Percentiles rank a stretch among this genome's conserved stretches.
These are phyloP conservation scores for Syritta pipiens DNA, from an alignment of 2,888 invertebrate species.

Conservation along the genomic window DNA sequence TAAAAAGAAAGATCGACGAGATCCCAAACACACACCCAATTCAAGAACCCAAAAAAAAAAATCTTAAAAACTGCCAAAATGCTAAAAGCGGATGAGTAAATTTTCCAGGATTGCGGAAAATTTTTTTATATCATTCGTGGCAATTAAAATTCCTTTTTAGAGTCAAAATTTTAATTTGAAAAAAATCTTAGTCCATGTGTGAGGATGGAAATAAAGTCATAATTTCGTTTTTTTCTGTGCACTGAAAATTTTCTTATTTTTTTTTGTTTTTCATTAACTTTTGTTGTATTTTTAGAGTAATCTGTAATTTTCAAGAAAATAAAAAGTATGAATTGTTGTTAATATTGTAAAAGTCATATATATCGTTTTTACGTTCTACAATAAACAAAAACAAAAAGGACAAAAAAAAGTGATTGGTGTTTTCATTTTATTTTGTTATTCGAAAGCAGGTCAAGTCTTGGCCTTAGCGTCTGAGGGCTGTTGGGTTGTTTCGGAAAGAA, in stretches of 20 bases:
- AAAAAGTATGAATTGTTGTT: constrained; percentile 38
- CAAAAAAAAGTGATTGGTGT: neutral
- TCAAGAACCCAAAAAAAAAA: neutral
- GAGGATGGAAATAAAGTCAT: too few species aligned
- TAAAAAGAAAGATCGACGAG: constrained; percentile 52
- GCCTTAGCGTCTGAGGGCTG: neutral
- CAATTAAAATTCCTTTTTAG: neutral
- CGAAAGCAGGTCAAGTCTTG: neutral
- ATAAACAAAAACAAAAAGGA: constrained; percentile 42
- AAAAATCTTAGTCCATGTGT: neutral
- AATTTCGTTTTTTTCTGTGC: neutral
- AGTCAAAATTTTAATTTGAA: neutral
- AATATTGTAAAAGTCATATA: constrained; percentile 26
- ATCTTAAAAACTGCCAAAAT: constrained; percentile 2
- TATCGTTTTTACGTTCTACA: constrained; percentile 49
- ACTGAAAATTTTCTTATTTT: constrained; percentile 7
- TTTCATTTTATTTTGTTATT: neutral
- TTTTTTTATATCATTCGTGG: constrained; percentile 48
- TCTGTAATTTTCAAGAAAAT: constrained; percentile 6
- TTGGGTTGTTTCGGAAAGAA: neutral
- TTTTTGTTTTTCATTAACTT: constrained; percentile 16
- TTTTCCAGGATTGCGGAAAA: constrained; percentile 43
- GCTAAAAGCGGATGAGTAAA: constrained; percentile 39
- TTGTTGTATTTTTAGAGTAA: constrained; percentile 22
- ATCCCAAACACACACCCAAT: constrained; percentile 10